Base-by-base conservation (phyloP, 2,113 vertebrate species). In the Actenoides lindsayi region DNA sequence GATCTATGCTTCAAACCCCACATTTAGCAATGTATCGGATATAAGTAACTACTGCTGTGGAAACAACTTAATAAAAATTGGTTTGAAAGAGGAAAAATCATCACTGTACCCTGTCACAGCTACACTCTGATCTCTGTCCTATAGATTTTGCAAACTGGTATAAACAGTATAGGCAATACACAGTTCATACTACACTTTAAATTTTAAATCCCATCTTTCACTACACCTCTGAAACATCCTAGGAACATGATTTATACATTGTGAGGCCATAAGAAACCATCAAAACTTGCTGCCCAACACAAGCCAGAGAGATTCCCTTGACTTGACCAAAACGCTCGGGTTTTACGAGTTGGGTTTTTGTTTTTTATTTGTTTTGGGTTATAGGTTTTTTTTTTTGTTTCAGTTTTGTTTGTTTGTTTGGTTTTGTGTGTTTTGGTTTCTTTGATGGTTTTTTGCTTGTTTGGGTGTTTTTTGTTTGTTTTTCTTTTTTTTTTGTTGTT, bases 171-270 rank as follows among this genome's bases (percentile, higher is more conserved):
- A 56, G 50, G 39, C 31, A 81, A 82, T 12, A 65, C 24, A 65
- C 19, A 89, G 63, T 25, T 50, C 69, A 25, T 9, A 14, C 6
- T 35, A 68, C 27, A 15, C 28, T 33, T 67, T 18, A 21, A 51
- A 6, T 90, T 75, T 65, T 23, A 92, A 64, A 71, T 6, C 9
- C 20, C 64, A 30, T 56, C 39, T 87, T 62, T 69, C 23, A 56
- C 10, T 71, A 20, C 1, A 4, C 9, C 48, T 68, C 31, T 50
- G 35, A 91, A 75, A 85, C 44, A 41, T 13, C 44, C 62, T 41
- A 74, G 16, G 31, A 0, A 0, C 8, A 2, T 13, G 28, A 42
- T 41, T 70, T 53, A 70, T 54, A 12, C 8, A 48, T 9, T 25
- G 18, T 48, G 44, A 94, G 48, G 28, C 24, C 48, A n/a, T 33